These are phyloP conservation scores for Cheracebus regulus DNA, from an alignment of 2,797 vertebrate genomes.

Conservation along the genomic window DNA sequence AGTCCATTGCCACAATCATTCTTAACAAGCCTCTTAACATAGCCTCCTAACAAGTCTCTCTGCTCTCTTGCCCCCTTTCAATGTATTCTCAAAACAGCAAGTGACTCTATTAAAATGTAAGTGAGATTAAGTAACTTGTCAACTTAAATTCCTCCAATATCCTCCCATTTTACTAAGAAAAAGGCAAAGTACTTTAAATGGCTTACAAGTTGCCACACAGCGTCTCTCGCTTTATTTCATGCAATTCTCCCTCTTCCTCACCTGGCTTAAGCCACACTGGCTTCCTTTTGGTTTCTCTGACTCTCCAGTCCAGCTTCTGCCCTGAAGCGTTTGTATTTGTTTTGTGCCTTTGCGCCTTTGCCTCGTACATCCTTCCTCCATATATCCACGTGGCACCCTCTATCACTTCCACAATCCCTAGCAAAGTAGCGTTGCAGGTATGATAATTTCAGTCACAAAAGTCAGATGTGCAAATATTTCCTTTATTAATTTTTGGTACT, in stretches of 20 bases:
- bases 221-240: background rate
- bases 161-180: background rate
- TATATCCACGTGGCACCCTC: background rate
- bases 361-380: background rate
- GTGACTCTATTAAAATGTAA: slow-evolving; percentile 28
- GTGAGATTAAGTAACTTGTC: slow-evolving; percentile 20
- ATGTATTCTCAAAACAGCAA: background rate
- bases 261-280: background rate
- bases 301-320: background rate
- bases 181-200: background rate
- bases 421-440: background rate
- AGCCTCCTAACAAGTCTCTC: background rate
- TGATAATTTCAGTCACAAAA: background rate
- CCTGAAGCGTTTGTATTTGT: background rate
- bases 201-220: background rate
- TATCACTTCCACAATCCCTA: background rate
- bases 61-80: background rate
- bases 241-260: background rate
- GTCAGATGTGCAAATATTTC: background rate
- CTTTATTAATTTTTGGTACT: background rate
- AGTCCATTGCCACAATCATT: background rate
- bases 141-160: background rate
- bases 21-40: background rate
- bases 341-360: background rate
- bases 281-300: background rate